A percentile compares a stretch with the other conserved stretches of the same genome.
phyloP scores from a whole-genome alignment of 2,797 vertebrate species.

The Siniperca obscura region DNA sequence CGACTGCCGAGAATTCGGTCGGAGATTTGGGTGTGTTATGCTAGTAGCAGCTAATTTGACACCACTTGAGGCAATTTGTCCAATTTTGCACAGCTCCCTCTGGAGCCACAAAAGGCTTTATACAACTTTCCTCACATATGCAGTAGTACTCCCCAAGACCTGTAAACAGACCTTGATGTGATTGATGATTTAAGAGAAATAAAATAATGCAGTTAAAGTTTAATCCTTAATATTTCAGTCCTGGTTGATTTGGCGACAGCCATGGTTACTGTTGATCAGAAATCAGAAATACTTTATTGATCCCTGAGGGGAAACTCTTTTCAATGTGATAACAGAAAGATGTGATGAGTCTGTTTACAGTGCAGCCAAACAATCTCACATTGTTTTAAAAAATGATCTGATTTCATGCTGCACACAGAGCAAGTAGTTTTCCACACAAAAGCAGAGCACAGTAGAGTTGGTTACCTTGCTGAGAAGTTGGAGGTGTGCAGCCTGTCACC shows the following conservation, averaged over 20 bases:
- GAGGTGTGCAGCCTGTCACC: not conserved
- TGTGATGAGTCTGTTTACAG: not conserved
- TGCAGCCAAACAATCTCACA: not conserved
- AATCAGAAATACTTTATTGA: too few species aligned
- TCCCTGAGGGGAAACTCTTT: too few species aligned
- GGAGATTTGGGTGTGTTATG: too few species aligned
- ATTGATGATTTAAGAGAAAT: not conserved
- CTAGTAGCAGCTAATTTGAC: too few species aligned
- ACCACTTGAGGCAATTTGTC: too few species aligned
- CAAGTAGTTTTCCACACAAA: constrained; percentile 5
- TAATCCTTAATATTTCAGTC: not conserved
- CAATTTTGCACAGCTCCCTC: too few species aligned
- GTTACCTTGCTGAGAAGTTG: not conserved
- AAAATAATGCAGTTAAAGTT: not conserved
- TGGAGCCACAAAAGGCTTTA: too few species aligned
- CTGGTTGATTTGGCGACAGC: not conserved
- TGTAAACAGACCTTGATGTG: not conserved
- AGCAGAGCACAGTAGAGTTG: not conserved
- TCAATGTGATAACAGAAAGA: too few species aligned
- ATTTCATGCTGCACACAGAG: not conserved
- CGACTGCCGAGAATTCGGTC: too few species aligned
- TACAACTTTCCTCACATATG: not conserved
- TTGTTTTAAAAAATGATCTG: constrained; percentile 2
- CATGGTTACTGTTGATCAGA: too few species aligned
- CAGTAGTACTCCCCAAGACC: not conserved